These are phyloP conservation scores for Henricia sp. DNA, from an alignment of 53 echinoderm and acorn worm species.

Conservation along the genomic window DNA sequence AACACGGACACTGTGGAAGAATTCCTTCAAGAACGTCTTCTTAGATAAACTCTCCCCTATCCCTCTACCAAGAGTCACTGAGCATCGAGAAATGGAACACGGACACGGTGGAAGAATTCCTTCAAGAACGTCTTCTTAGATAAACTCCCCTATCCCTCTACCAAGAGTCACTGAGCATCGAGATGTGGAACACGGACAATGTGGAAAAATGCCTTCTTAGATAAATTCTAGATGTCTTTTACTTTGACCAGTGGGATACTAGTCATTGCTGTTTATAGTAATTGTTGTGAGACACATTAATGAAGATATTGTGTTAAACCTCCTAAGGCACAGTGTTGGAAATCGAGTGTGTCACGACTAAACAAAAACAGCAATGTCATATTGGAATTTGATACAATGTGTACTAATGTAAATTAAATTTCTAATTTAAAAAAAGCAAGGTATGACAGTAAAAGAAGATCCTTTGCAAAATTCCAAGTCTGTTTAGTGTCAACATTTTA, in stretches of 20 bases:
- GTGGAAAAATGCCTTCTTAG: slow-evolving; percentile 97
- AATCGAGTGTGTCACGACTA: slow-evolving; percentile 37
- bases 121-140: slow-evolving; percentile 80
- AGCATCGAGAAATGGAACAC: slow-evolving; percentile 99
- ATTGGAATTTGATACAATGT: too few relatives aligned
- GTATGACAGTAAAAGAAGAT: neutral
- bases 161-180: slow-evolving; percentile 93
- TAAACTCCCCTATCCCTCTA: too few relatives aligned
- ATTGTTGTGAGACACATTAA: slow-evolving; percentile 42
- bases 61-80: slow-evolving; percentile 87
- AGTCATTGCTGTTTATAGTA: too few relatives aligned
- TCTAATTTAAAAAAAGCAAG: neutral
- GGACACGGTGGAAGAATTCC: slow-evolving; percentile 97
- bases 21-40: slow-evolving; percentile 86
- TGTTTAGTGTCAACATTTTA: neutral
- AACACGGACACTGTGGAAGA: slow-evolving; percentile 99
- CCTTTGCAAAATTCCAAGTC: neutral
- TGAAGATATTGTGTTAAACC: slow-evolving; percentile 63
- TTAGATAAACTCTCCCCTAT: too few relatives aligned
- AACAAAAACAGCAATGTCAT: too few relatives aligned
- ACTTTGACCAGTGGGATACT: too few relatives aligned
- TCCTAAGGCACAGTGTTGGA: slow-evolving; percentile 39
- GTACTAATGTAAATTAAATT: too few relatives aligned
- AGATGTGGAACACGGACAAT: slow-evolving; percentile 98
- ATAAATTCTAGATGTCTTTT: too few relatives aligned